phyloP scores from a whole-genome alignment of 64 coral and sea anemone species.

The Exaiptasia diaphana region DNA sequence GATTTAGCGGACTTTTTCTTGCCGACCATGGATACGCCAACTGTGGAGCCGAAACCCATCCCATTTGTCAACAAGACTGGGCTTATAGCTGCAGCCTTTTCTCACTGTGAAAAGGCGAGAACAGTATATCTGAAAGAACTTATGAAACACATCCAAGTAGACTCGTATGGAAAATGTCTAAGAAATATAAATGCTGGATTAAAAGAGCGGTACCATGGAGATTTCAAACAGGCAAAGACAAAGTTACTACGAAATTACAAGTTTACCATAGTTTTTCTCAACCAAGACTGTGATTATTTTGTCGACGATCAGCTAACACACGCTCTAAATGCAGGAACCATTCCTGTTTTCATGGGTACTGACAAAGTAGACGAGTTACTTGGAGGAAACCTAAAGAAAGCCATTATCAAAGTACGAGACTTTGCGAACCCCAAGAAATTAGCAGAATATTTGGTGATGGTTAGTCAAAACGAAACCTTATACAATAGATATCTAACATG shows the following conservation, averaged over 20 bases:
- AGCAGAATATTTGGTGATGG: constrained; percentile 41
- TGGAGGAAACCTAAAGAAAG: constrained; percentile 23
- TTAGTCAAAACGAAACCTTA: constrained; percentile 27
- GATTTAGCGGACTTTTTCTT: not conserved
- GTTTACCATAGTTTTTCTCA: too few species aligned
- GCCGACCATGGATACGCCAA: constrained; percentile 9
- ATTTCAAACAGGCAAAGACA: constrained; percentile 26
- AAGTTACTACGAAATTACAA: not conserved
- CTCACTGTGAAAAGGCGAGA: constrained; percentile 33
- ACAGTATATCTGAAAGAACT: constrained; percentile 39
- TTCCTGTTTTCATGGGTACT: constrained; percentile 45
- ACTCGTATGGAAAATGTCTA: constrained; percentile 45
- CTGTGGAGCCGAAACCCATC: constrained; percentile 3
- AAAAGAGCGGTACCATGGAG: not conserved
- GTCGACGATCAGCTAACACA: constrained; percentile 26
- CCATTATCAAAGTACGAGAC: constrained; percentile 52
- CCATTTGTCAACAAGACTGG: constrained; percentile 45
- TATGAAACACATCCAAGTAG: constrained; percentile 42
- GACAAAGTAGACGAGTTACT: constrained; percentile 43
- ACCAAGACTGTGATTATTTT: constrained; percentile 54
- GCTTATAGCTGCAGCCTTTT: constrained; percentile 13
- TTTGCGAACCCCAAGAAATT: constrained; percentile 41
- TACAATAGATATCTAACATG: constrained; percentile 42
- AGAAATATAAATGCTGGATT: constrained; percentile 32
- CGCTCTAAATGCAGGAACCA: constrained; percentile 30